A percentile compares a stretch with the other conserved stretches of the same genome.
Evolutionary conservation across 2,888 invertebrate genomes (phyloP).

Genomic region (Ornithoptera alexandrae): DNA sequence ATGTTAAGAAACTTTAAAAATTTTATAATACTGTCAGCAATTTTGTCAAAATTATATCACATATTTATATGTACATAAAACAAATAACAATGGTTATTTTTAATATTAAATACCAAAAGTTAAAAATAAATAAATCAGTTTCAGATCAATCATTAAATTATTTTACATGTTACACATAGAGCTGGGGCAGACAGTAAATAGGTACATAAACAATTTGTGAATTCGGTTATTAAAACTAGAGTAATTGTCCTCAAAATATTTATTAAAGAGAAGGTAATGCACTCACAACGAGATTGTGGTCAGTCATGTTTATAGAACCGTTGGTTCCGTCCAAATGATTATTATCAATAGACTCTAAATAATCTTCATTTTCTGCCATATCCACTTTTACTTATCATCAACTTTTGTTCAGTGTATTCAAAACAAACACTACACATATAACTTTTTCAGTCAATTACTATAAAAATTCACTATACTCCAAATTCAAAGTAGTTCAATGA

Average conservation of each 20-base stretch:
- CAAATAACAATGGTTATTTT: too few relatives aligned
- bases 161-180: neutral
- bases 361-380: slow-evolving; percentile 78
- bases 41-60: too few relatives aligned
- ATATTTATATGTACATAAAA: too few relatives aligned
- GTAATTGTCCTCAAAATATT: neutral
- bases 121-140: neutral
- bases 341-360: slow-evolving; percentile 75
- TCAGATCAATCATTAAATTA: neutral
- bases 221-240: neutral
- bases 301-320: slow-evolving; percentile 78
- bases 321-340: slow-evolving; percentile 82
- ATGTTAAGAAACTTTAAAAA: too few relatives aligned
- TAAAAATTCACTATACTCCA: slow-evolving; percentile 24
- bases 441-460: slow-evolving; percentile 45
- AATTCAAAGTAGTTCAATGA: slow-evolving; percentile 39
- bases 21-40: too few relatives aligned
- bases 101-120: neutral
- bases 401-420: slow-evolving; percentile 35
- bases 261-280: neutral
- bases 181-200: neutral
- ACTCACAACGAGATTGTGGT: slow-evolving; percentile 74
- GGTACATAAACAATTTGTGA: neutral
- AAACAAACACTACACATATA: slow-evolving; percentile 42
- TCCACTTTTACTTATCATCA: slow-evolving; percentile 56